Evolutionary conservation across 2,888 invertebrate species (phyloP).

Genomic region (Drosophila quasianomalipes): DNA sequence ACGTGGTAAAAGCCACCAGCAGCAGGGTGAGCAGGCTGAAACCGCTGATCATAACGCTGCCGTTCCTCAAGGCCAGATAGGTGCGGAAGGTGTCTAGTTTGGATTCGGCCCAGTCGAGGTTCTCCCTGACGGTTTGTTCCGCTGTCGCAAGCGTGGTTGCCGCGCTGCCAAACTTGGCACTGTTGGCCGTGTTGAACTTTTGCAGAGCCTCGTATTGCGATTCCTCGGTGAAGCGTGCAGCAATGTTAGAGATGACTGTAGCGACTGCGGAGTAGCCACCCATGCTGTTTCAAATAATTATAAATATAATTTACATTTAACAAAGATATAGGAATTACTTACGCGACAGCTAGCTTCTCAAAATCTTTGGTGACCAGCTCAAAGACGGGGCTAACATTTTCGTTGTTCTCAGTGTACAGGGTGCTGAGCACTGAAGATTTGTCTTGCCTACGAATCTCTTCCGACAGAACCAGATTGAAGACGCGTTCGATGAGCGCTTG

Average conservation of each 20-base stretch:
- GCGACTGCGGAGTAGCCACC: slow-evolving; percentile 80
- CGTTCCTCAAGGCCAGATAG: slow-evolving; percentile 63
- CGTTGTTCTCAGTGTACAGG: slow-evolving; percentile 87
- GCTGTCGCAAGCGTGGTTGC: slow-evolving; percentile 71
- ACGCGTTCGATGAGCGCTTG: slow-evolving; percentile 86
- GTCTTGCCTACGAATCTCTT: slow-evolving; percentile 83
- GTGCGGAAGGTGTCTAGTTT: slow-evolving; percentile 69
- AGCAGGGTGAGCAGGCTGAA: slow-evolving; percentile 66
- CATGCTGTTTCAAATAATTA: slow-evolving; percentile 63
- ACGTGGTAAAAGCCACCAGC: slow-evolving; percentile 52
- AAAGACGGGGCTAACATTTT: slow-evolving; percentile 87
- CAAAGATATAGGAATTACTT: slow-evolving; percentile 53
- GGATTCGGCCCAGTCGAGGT: slow-evolving; percentile 80
- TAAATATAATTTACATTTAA: not conserved
- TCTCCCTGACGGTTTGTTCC: slow-evolving; percentile 74
- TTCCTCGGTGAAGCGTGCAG: slow-evolving; percentile 80
- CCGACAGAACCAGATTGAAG: slow-evolving; percentile 86
- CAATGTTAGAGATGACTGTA: slow-evolving; percentile 80
- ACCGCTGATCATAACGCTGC: slow-evolving; percentile 58
- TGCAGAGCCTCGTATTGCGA: slow-evolving; percentile 70
- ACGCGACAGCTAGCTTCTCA: slow-evolving; percentile 74
- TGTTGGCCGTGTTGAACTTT: slow-evolving; percentile 69
- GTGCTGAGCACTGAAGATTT: slow-evolving; percentile 84
- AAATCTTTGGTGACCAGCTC: slow-evolving; percentile 84
- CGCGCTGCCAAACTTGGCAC: slow-evolving; percentile 75